phyloP scores from a whole-genome alignment of 2,888 invertebrate genomes.

The Macroteleia sp. region DNA sequence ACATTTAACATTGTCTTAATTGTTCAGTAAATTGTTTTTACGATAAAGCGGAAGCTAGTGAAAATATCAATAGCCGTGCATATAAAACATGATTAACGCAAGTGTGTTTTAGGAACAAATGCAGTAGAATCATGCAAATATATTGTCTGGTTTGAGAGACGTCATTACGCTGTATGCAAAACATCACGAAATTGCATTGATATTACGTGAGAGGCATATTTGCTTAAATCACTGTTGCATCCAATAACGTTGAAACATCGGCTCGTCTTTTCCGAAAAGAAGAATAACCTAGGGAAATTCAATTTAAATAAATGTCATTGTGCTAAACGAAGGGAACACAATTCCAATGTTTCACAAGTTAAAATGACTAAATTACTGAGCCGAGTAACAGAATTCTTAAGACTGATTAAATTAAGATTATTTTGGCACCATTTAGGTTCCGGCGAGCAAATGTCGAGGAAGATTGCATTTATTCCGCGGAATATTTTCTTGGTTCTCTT shows the following conservation, averaged over 20 bases:
- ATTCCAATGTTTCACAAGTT: slow-evolving; percentile 27
- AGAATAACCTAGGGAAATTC: slow-evolving; percentile 15
- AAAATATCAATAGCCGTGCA: slow-evolving; percentile 9
- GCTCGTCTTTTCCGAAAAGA: slow-evolving; percentile 21
- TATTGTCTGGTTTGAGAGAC: slow-evolving; percentile 36
- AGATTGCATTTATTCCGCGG: slow-evolving; percentile 27
- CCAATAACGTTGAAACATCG: slow-evolving; percentile 37
- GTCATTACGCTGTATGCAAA: slow-evolving; percentile 46
- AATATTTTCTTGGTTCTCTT: slow-evolving; percentile 33
- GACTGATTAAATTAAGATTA: slow-evolving; percentile 56
- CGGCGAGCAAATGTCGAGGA: slow-evolving; percentile 16
- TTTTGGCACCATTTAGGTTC: slow-evolving; percentile 36
- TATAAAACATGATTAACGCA: slow-evolving; percentile 18
- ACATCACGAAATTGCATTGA: slow-evolving; percentile 41
- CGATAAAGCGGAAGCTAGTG: slow-evolving; percentile 3
- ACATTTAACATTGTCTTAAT: slow-evolving; percentile 37
- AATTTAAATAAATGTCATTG: slow-evolving; percentile 43
- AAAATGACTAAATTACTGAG: slow-evolving; percentile 44
- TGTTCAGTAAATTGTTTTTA: slow-evolving; percentile 21
- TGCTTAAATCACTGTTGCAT: slow-evolving; percentile 12
- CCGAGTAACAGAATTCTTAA: slow-evolving; percentile 29
- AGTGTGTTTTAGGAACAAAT: slow-evolving; percentile 15
- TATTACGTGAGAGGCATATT: slow-evolving; percentile 51
- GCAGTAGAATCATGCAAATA: slow-evolving; percentile 43
- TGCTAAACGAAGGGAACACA: slow-evolving; percentile 23